Base-by-base conservation (phyloP, 2,113 vertebrate genomes). In the Ploceus nigricollis region DNA sequence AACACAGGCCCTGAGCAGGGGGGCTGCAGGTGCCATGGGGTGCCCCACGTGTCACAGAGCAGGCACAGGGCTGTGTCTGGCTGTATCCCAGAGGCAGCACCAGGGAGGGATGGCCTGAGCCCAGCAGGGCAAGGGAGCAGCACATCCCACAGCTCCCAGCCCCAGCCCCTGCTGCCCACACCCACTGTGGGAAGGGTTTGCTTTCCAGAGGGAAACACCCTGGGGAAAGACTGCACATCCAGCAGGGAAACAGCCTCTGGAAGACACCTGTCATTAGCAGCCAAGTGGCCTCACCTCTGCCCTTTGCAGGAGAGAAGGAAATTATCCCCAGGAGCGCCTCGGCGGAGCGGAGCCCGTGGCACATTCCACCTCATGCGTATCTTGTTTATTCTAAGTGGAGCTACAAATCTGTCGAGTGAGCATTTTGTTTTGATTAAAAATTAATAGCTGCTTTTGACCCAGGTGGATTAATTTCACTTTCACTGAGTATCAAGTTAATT, bases 381-480 rank as follows among this genome's bases (percentile, higher is more conserved):
- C 77, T 80, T 96, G 84, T 97, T 93, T 97, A 95, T 96, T 97
- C 90, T 86, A 95, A 97, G 95, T 92, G 96, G 86, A 96, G 93
- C 91, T 96, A 95, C 96, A 96, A 95, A 97, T 97, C 82, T 98
- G 98, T 95, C 39, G 91, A 98, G 97, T 97, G 89, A 98, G 97
- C 97, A 95, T 96, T 97, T 97, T 97, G 96, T 97, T 98, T 98
- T 97, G 97, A 98, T 98, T 98, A 98, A 98, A 98, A 98, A 98
- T 98, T 98, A 98, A 98, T 98, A 98, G 97, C 97, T 97, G 95
- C 96, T 97, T 98, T 97, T 98, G 98, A 98, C 98, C 98, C 96
- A 98, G 92, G 97, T 98, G 97, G 97, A 98, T 98, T 98, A 97
- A 98, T 98, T 97, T 98, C 97, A 96, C 97, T 98, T 98, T 97